Evolutionary conservation across 2,888 invertebrate species (phyloP).

Genomic region (Melanostoma mellinum): DNA sequence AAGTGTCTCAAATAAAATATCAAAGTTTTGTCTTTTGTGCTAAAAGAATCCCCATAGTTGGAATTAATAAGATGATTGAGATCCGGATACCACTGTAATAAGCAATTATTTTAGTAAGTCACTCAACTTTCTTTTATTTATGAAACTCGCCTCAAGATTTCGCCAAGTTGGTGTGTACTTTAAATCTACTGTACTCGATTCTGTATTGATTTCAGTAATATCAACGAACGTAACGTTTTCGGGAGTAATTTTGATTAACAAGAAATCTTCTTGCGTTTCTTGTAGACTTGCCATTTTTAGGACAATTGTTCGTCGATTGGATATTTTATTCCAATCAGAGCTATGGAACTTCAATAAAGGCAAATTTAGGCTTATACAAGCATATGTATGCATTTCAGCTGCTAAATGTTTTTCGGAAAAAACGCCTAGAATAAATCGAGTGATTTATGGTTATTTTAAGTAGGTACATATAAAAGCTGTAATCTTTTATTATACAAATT

Average conservation of each 20-base stretch:
- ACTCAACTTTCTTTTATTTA: not conserved
- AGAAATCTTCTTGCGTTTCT: conserved; percentile 73
- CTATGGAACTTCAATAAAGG: conserved; percentile 76
- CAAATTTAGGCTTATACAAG: conserved; percentile 77
- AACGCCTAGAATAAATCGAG: conserved; percentile 74
- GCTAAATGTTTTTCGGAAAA: conserved; percentile 78
- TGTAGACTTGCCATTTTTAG: conserved; percentile 76
- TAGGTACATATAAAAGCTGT: no score
- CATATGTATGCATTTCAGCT: conserved; percentile 77
- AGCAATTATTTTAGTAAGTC: not conserved
- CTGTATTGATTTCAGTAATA: conserved; percentile 77
- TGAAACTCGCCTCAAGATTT: conserved; percentile 76
- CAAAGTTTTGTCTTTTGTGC: conserved; percentile 74
- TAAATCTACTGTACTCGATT: conserved; percentile 75
- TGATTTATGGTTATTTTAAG: no score
- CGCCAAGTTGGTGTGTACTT: conserved; percentile 77
- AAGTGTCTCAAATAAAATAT: conserved; percentile 75
- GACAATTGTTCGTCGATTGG: conserved; percentile 77
- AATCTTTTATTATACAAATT: no score
- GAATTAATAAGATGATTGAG: conserved; percentile 78
- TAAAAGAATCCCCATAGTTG: conserved; percentile 73
- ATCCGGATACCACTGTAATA: conserved; percentile 76
- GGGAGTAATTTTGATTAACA: conserved; percentile 77
- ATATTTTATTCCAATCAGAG: conserved; percentile 79
- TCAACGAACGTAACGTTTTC: conserved; percentile 78